A percentile compares a stretch with the other conserved stretches of the same genome.
phyloP scores from a whole-genome alignment of 2,888 invertebrate species.

The Smittia aterrima region DNA sequence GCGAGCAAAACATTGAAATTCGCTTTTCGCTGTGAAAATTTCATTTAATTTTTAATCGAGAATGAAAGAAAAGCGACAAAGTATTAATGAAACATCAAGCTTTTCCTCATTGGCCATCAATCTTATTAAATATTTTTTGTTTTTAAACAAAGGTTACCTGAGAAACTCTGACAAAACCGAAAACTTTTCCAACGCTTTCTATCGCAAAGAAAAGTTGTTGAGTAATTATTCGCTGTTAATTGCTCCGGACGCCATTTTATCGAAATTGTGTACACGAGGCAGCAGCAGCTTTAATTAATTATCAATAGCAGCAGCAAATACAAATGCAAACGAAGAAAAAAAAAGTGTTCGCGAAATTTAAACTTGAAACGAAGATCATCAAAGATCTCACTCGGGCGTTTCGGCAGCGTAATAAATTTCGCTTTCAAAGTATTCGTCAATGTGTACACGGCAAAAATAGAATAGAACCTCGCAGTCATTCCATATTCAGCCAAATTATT shows the following conservation, averaged over 20 bases:
- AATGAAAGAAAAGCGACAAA: background rate
- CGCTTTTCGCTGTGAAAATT: background rate
- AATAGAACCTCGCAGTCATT: background rate
- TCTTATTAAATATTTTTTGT: background rate
- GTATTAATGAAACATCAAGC: background rate
- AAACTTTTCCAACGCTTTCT: background rate
- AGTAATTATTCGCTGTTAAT: conserved; percentile 7
- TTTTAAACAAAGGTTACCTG: background rate
- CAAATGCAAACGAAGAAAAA: background rate
- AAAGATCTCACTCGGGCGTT: no score
- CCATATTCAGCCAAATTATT: conserved; percentile 18
- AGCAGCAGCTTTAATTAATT: conserved; percentile 1
- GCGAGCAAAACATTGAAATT: background rate
- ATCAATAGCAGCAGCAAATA: background rate
- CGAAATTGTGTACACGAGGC: background rate
- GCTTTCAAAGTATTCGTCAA: background rate
- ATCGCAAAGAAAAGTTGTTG: no score
- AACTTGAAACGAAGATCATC: conserved; percentile 1
- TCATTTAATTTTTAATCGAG: background rate
- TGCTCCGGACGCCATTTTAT: conserved; percentile 16
- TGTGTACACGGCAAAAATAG: background rate
- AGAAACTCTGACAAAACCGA: background rate
- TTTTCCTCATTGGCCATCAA: no score
- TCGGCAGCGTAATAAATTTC: background rate
- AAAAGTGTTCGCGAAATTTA: background rate